Conservation (phyloP, 2,888 invertebrate genomes). For the Epinotia demarniana region DNA sequence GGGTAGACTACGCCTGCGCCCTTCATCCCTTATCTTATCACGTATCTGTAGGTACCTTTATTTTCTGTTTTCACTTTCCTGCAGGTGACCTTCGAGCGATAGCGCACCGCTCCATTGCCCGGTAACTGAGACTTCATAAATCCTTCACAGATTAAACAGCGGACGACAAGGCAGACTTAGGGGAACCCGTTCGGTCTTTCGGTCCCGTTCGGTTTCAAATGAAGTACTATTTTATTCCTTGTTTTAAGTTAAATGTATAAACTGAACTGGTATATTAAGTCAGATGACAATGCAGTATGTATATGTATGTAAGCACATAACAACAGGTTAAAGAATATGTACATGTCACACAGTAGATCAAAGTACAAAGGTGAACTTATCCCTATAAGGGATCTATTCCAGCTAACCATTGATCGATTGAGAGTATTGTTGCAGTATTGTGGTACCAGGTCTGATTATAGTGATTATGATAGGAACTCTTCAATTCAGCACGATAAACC, state of each 20-base stretch:
- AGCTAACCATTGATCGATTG: too few relatives aligned
- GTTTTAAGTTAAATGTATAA: background rate
- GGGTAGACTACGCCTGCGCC: slow-evolving; percentile 58
- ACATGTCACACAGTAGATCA: too few relatives aligned
- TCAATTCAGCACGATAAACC: too few relatives aligned
- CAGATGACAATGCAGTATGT: too few relatives aligned
- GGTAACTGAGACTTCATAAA: slow-evolving; percentile 39
- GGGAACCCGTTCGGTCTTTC: background rate
- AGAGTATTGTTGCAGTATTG: too few relatives aligned
- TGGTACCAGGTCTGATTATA: too few relatives aligned
- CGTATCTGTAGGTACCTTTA: slow-evolving; percentile 51
- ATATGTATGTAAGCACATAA: too few relatives aligned
- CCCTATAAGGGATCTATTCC: too few relatives aligned
- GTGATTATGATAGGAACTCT: too few relatives aligned
- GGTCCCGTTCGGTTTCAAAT: background rate
- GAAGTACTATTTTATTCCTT: background rate
- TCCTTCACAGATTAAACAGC: slow-evolving; percentile 19
- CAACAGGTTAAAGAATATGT: too few relatives aligned
- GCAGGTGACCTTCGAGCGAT: slow-evolving; percentile 42
- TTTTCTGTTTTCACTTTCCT: slow-evolving; percentile 45
- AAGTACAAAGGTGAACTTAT: too few relatives aligned
- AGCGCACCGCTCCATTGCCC: slow-evolving; percentile 13
- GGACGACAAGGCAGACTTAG: slow-evolving; percentile 6
- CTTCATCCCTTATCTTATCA: slow-evolving; percentile 69
- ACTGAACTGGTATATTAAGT: too few relatives aligned